These are phyloP conservation scores for Sebastes paucispinis DNA, from an alignment of 2,797 vertebrate species.

Conservation along the genomic window DNA sequence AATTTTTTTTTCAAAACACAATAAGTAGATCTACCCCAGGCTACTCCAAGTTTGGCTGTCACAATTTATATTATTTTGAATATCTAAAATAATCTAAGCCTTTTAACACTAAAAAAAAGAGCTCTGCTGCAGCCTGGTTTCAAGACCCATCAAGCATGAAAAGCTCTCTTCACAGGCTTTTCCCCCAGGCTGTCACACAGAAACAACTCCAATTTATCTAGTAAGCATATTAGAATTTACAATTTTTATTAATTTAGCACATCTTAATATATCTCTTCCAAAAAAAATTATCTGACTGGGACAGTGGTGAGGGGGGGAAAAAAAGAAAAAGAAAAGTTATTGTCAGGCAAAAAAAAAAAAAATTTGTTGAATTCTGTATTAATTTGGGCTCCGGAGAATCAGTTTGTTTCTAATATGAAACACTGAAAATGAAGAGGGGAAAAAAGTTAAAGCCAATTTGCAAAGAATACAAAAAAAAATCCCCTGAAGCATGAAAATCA, in stretches of 20 bases:
- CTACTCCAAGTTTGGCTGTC: not conserved
- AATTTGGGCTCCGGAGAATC: constrained; percentile 38
- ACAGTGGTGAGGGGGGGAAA: not conserved
- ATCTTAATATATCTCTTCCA: constrained; percentile 10
- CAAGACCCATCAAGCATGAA: constrained; percentile 37
- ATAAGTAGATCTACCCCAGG: constrained; percentile 7
- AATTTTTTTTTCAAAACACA: not conserved
- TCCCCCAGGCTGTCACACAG: not conserved
- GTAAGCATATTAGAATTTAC: constrained; percentile 20
- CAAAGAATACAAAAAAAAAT: constrained; percentile 62
- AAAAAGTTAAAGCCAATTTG: constrained; percentile 58
- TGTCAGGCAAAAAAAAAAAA: not conserved
- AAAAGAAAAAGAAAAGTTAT: not conserved
- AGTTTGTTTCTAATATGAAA: constrained; percentile 48
- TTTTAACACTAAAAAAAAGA: constrained; percentile 15
- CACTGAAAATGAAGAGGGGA: constrained; percentile 19
- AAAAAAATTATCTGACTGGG: not conserved
- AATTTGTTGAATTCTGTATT: constrained; percentile 20
- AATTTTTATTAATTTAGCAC: constrained; percentile 20
- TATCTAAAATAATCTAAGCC: constrained; percentile 14
- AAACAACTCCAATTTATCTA: constrained; percentile 27
- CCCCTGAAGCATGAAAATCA: constrained; percentile 57
- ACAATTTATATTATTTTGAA: constrained; percentile 18
- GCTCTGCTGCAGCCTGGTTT: constrained; percentile 3
- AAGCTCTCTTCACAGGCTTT: constrained; percentile 3